phyloP scores from a whole-genome alignment of 1,140 invertebrate species.

The Drosophila orena region DNA sequence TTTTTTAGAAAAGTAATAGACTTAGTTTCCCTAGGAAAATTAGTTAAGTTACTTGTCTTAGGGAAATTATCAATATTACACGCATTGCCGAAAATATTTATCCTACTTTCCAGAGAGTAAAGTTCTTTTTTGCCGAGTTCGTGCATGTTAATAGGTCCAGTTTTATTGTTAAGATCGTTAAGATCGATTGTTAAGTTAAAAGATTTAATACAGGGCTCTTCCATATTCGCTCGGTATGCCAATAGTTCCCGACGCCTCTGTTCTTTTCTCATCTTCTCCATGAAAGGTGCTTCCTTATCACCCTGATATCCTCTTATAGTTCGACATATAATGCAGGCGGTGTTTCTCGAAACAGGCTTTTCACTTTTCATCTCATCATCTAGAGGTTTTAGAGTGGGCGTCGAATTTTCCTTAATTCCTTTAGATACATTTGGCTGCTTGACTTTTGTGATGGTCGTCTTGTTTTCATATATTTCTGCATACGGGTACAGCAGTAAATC shows the following conservation, averaged over 20 bases:
- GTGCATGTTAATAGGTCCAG: no score
- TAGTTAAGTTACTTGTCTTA: neutral
- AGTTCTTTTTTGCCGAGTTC: conserved; percentile 1
- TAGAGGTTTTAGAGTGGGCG: neutral
- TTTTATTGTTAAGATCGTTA: neutral
- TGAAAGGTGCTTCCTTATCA: conserved; percentile 23
- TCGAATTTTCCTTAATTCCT: no score
- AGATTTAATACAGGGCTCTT: no score
- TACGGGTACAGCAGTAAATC: conserved; percentile 19
- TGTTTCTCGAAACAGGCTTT: neutral
- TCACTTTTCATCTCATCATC: neutral
- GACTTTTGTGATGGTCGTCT: neutral
- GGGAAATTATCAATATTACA: neutral
- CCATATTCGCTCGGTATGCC: conserved; percentile 28
- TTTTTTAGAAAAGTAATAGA: neutral
- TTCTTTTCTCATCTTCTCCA: conserved; percentile 41
- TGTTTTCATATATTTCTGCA: neutral
- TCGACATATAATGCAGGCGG: conserved; percentile 36
- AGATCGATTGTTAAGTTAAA: neutral
- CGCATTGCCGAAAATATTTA: neutral
- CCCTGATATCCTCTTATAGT: conserved; percentile 6
- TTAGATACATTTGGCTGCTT: neutral
- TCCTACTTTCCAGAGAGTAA: conserved; percentile 8
- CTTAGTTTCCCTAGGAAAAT: conserved; percentile 1
- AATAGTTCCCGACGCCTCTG: conserved; percentile 39